A percentile compares a stretch with the other conserved stretches of the same genome.
These are phyloP conservation scores for Leptatherina wallacei DNA, from an alignment of 2,797 vertebrate species.

Conservation along the genomic window DNA sequence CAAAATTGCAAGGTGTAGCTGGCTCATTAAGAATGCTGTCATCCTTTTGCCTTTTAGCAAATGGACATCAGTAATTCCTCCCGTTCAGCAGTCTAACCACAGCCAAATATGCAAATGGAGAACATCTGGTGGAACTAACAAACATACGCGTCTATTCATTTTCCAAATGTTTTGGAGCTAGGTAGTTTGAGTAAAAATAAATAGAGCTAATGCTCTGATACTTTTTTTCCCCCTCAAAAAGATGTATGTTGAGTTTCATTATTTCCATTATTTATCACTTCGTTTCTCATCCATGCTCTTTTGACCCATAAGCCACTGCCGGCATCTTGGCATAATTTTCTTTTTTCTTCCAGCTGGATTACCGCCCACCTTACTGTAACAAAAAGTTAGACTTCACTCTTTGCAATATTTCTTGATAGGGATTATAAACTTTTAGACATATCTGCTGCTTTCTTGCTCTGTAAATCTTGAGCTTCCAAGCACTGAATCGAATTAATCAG, in stretches of 20 bases:
- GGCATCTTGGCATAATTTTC: not conserved
- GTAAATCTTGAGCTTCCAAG: not conserved
- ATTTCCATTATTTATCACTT: constrained; percentile 3
- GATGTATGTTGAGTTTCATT: not conserved
- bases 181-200: constrained; percentile 3
- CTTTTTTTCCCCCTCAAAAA: not conserved
- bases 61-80: constrained; percentile 52
- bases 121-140: constrained; percentile 25
- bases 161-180: constrained; percentile 28
- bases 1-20: constrained; percentile 28
- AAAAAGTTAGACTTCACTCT: not conserved
- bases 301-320: not conserved
- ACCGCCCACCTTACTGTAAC: not conserved
- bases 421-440: not conserved
- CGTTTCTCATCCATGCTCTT: not conserved
- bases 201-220: not conserved
- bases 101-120: constrained; percentile 35
- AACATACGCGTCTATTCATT: constrained; percentile 31
- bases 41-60: constrained; percentile 43
- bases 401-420: not conserved
- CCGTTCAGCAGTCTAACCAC: constrained; percentile 40
- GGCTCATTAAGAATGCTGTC: constrained; percentile 45
- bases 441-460: not conserved
- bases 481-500: not conserved
- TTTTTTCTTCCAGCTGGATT: not conserved